Conservation (phyloP, 1,140 invertebrate genomes). For the Carcinoscorpius rotundicauda region DNA sequence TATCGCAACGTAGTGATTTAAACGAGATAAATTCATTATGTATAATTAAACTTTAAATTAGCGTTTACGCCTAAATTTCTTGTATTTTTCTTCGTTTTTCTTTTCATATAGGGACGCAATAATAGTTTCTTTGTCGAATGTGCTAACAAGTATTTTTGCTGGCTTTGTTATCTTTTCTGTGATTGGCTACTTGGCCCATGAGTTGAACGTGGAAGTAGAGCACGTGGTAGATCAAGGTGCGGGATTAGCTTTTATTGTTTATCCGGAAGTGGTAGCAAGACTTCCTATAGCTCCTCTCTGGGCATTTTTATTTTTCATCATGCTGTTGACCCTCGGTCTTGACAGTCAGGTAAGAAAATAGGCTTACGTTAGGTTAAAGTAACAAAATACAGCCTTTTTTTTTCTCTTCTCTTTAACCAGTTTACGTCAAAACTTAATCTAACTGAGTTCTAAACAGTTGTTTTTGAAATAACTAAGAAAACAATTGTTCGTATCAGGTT, state of each 20-base stretch:
- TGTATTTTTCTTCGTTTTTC: slow-evolving; percentile 12
- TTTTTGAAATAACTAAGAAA: too few relatives aligned
- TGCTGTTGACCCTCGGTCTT: slow-evolving; percentile 60
- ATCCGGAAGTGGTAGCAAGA: slow-evolving; percentile 69
- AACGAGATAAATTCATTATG: neutral
- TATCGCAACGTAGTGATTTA: neutral
- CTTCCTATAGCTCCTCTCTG: slow-evolving; percentile 66
- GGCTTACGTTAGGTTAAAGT: too few relatives aligned
- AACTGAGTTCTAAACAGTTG: too few relatives aligned
- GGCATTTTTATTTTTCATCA: slow-evolving; percentile 75
- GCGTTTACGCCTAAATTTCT: neutral
- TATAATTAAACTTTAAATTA: slow-evolving; percentile 1
- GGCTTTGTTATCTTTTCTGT: slow-evolving; percentile 65
- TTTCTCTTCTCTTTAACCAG: too few relatives aligned
- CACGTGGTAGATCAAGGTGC: slow-evolving; percentile 62
- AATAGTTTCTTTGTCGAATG: slow-evolving; percentile 61
- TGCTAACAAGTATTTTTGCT: slow-evolving; percentile 62
- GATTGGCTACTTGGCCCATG: slow-evolving; percentile 61
- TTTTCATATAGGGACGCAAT: slow-evolving; percentile 45
- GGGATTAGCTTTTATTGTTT: slow-evolving; percentile 71
- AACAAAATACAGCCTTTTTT: too few relatives aligned
- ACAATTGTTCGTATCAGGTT: too few relatives aligned
- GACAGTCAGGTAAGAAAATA: slow-evolving; percentile 49
- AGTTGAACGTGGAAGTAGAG: slow-evolving; percentile 52
- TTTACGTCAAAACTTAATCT: too few relatives aligned